Conservation (phyloP, 1,140 invertebrate genomes). For the Drosophila sulfurigaster region DNA sequence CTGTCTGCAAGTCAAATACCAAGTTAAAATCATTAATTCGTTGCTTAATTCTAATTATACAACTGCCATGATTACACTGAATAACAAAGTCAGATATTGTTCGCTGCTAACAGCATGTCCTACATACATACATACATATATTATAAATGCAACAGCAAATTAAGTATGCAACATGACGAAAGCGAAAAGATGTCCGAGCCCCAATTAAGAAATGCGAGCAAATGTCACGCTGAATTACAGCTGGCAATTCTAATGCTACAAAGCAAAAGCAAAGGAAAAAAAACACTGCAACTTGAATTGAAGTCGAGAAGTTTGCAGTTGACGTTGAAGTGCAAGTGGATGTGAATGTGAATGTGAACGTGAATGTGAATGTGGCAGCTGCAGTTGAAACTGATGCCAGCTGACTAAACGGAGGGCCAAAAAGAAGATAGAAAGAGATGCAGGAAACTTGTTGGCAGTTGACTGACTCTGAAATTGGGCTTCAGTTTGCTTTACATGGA, state of each 20-base stretch:
- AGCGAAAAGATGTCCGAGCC: conserved; percentile 7
- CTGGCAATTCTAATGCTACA: too few species aligned
- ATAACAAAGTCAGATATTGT: too few species aligned
- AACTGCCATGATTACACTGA: too few species aligned
- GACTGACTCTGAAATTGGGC: conserved; percentile 21
- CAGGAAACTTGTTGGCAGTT: conserved; percentile 26
- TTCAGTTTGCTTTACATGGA: not conserved
- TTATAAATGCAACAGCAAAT: conserved; percentile 6
- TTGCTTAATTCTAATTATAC: too few species aligned
- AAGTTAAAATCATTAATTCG: too few species aligned
- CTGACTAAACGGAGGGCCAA: conserved; percentile 27
- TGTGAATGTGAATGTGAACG: too few species aligned
- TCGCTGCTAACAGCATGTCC: not conserved
- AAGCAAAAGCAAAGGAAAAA: not conserved
- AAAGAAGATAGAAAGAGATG: not conserved
- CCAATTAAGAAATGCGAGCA: conserved; percentile 60
- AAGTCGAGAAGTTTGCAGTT: conserved; percentile 9
- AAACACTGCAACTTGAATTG: conserved; percentile 5
- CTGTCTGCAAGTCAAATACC: too few species aligned
- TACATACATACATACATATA: not conserved
- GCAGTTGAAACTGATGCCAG: conserved; percentile 29
- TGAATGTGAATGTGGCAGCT: conserved; percentile 18
- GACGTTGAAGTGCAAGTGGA: not conserved
- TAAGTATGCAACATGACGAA: not conserved
- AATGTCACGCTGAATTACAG: conserved; percentile 44